Evolutionary conservation across 35 echinoderm and acorn worm species (phyloP), one percentile per base, ranked within the genome.

Genomic region (Apostichopus japonicus): DNA sequence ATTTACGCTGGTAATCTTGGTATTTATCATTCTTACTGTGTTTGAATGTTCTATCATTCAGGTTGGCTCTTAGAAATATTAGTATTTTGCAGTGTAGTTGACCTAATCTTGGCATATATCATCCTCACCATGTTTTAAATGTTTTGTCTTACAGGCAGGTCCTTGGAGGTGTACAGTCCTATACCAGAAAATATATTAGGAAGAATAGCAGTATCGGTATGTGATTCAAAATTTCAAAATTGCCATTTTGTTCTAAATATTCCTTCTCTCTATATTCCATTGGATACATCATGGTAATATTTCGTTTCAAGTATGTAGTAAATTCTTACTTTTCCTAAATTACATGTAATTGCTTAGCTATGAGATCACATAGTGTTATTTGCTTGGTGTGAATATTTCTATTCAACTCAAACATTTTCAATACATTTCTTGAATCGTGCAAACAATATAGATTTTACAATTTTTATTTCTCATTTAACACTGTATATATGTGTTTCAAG

Each of bases 151-250:
- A 80, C 92, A 98, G 97, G 97, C 54, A 95, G 97, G n/a, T 98
- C 97, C 10, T 93, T 98, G 88, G 97, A 98, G 94, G 88, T 96
- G 79, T 98, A 98, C 65, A 92, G 82, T 24, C 95, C 95, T 92
- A 98, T 98, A 93, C 97, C 97, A 89, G 97, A 98, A 80, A 23
- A 59, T 65, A 94, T 96, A 21, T 70, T 98, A 88, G 97, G 95
- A 8, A 96, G 95, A 83, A 98, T 98, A 75, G 92, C 97, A 65
- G 95, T 98, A 54, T 96, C 93, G 10, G 97, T 98, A 87, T 93
- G 97, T 95, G 57, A 23, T 83, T 90, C 3, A 17, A 13, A 78
- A 9, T 78, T 17, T 78, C 2, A 78, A 9, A 23, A 78, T 78
- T 78, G 9, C 17, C 21, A 24, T 23, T 44, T 44, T 5, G 77